Evolutionary conservation across 1,140 invertebrate genomes (phyloP).

Genomic region (Coptotermes formosanus): DNA sequence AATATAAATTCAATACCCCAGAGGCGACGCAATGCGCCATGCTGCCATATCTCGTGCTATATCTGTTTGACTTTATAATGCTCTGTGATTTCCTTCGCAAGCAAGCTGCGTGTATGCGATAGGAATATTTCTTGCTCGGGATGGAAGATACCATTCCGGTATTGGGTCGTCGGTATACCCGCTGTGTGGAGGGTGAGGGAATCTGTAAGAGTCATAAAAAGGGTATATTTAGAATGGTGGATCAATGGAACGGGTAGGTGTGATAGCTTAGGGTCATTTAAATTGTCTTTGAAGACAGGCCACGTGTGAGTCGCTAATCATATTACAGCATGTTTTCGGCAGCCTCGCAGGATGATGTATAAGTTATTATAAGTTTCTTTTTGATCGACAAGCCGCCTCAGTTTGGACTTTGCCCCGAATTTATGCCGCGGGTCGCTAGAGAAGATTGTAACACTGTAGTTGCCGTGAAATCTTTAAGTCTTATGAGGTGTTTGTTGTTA

Average conservation of each 20-base stretch:
- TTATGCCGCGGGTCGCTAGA: too few relatives aligned
- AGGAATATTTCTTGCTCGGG: neutral
- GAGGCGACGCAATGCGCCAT: neutral
- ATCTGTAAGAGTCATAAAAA: neutral
- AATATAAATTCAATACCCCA: slow-evolving; percentile 9
- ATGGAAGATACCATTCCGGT: neutral
- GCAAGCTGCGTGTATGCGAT: slow-evolving; percentile 6
- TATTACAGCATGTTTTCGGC: neutral
- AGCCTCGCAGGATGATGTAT: too few relatives aligned
- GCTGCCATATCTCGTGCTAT: neutral
- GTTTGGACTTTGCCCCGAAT: too few relatives aligned
- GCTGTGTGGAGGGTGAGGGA: neutral
- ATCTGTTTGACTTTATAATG: slow-evolving; percentile 19
- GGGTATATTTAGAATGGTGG: neutral
- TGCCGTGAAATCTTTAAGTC: too few relatives aligned
- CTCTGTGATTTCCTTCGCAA: neutral
- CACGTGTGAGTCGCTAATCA: neutral
- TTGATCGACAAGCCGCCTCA: too few relatives aligned
- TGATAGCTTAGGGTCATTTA: neutral
- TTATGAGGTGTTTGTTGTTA: too few relatives aligned
- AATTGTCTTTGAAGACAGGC: neutral
- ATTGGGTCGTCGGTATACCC: neutral
- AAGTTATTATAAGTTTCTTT: too few relatives aligned
- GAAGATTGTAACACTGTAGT: too few relatives aligned
- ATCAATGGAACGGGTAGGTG: neutral